These are phyloP conservation scores for Herpetotheres cachinnans DNA, from an alignment of 2,113 vertebrate genomes.

Conservation along the genomic window DNA sequence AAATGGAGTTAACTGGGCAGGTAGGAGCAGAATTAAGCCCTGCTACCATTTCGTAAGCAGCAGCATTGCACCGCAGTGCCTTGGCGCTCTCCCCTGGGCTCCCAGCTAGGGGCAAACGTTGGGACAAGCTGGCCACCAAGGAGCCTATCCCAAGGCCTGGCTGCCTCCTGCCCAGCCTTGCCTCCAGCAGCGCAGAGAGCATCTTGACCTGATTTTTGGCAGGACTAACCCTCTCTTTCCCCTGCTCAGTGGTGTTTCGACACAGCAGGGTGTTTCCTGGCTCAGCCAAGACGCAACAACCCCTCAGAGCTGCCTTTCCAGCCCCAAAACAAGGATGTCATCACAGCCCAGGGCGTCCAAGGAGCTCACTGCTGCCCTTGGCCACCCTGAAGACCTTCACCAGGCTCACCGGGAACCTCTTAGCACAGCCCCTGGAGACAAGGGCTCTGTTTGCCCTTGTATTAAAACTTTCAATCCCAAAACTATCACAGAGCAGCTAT, in stretches of 20 bases:
- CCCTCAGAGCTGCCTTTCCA: not conserved
- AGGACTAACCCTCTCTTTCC: not conserved
- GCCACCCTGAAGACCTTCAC: not conserved
- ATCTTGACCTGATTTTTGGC: not conserved
- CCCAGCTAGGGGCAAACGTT: accelerated
- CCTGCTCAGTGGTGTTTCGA: accelerated
- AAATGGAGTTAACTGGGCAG: not conserved
- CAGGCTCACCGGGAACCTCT: not conserved
- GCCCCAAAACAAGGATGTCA: not conserved
- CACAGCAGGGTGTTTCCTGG: not conserved
- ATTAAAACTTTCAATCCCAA: not conserved
- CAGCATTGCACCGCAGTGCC: not conserved
- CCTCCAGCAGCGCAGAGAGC: not conserved
- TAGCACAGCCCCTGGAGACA: not conserved
- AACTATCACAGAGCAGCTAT: not conserved
- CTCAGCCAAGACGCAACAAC: not conserved
- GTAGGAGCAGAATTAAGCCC: not conserved
- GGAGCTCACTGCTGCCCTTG: not conserved
- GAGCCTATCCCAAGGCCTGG: not conserved
- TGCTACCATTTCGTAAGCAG: not conserved
- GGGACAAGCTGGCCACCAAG: not conserved
- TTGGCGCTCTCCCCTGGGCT: not conserved
- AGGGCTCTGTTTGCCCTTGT: not conserved
- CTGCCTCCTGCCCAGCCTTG: not conserved
- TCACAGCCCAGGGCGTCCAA: not conserved